These are phyloP conservation scores for Probosciger aterrimus DNA, from an alignment of 2,113 vertebrate species.

Conservation along the genomic window DNA sequence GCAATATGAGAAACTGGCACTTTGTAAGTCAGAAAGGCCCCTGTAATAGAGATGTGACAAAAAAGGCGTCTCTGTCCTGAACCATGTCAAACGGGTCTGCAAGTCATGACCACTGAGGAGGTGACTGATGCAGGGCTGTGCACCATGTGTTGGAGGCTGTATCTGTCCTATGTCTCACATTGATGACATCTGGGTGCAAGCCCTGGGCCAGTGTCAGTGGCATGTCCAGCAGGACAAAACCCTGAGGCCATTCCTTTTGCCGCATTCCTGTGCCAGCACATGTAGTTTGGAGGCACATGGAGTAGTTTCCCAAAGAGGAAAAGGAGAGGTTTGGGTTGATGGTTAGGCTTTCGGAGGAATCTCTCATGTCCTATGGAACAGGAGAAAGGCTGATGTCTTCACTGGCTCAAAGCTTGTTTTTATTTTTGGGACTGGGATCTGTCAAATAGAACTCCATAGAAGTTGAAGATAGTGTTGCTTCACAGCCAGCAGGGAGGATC, in stretches of 20 bases:
- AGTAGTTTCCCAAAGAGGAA: background rate
- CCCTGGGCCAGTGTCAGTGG: background rate
- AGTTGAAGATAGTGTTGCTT: background rate
- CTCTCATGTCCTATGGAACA: background rate
- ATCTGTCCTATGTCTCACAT: background rate
- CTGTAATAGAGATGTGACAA: background rate
- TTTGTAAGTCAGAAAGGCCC: background rate
- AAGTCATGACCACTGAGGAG: background rate
- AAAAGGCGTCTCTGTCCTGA: background rate
- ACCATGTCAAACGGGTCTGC: background rate
- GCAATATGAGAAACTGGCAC: background rate
- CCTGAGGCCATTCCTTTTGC: background rate
- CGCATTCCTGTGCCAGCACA: background rate
- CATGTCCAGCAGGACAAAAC: fast-evolving
- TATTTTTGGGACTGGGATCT: background rate
- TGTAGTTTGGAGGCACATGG: background rate
- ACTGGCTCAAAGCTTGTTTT: background rate
- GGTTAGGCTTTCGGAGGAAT: background rate
- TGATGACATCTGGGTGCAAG: fast-evolving
- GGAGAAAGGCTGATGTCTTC: background rate
- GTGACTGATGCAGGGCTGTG: background rate
- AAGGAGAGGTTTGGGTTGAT: background rate
- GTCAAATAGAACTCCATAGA: background rate
- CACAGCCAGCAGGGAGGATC: background rate
- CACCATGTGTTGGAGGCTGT: background rate